Base-by-base conservation (phyloP, 2,797 vertebrate genomes). In the Sarcoramphus papa region DNA sequence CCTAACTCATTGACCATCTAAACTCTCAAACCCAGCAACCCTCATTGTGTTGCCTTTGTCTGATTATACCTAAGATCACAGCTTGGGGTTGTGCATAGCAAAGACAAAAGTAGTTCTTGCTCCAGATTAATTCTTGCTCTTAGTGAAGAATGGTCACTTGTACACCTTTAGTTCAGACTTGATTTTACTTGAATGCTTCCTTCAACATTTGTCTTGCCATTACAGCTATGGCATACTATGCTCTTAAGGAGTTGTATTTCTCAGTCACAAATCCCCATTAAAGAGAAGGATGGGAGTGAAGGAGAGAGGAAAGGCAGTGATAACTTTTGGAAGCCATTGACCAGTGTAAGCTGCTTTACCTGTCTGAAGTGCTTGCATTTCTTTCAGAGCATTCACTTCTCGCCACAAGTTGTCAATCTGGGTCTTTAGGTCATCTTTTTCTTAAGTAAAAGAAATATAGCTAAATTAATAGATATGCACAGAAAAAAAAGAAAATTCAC, bases 321-420 rank as follows among this genome's bases (percentile, higher is more conserved):
- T 37, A 72, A 73, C 35, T 81, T 90, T 22, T 73, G 54, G 56
- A 88, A 75, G 16, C n/a, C 64, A 40, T 3, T 88, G 65, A 37
- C 25, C 23, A 30, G 22, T 23, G 10, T 40, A 30, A 92, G 24
- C 13, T 72, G 30, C 24, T 95, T 98, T 98, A 99, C 99, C 99
- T 99, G 99, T 99, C 96, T 99, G 99, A 89, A 99, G 97, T 6
- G 99, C 99, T 96, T 99, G 99, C 95, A 99, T 99, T 98, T 99
- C 99, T 96, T 99, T 99, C 97, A 99, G 97, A 33, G 98, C 99
- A 59, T 99, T 99, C 93, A 99, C 99, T 98, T 99, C 99, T 95
- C 98, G 98, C 99, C 99, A 99, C 93, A 99, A 79, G 97, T 98
- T 99, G 94, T 99, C 98, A 85, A 99, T 98, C 98, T 99, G 99